Evolutionary conservation across 1,140 invertebrate species (phyloP), one percentile per base, ranked within the genome.

Genomic region (Drosophila virilis): DNA sequence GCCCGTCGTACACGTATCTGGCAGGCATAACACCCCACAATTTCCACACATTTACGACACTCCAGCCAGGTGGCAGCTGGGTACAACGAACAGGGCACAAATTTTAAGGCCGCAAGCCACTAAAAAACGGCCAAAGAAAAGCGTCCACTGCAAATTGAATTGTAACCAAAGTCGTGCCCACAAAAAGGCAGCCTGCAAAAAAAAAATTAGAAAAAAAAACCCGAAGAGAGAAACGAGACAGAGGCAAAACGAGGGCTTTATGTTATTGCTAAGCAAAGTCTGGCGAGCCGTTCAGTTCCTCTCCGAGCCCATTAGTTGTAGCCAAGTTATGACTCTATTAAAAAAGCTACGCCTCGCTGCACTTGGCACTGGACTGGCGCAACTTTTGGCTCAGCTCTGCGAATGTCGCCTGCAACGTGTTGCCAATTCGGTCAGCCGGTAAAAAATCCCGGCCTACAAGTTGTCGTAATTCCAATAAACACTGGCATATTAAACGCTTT

Each of bases 271-370:
- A 81, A 78, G 81, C 78, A 72, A 76, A 71, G 67, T 59, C 64
- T 59, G 78, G 40, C 54, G 42, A 72, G 81, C 65, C 46, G 33
- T 35, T 22, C 28, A 42, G 71, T 59, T 62, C 57, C 65, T 59
- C 69, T 67, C 37, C 70, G 58, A 55, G 67, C 70, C 82, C 83
- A 88, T 88, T 88, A 89, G 79, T 88, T 88, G 73, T 51, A 74
- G 81, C 79, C 83, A 89, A 88, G 83, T 88, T 88, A 88, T 88
- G 83, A 80, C 83, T 88, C 84, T 88, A 88, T 88, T 88, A 89
- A 83, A 88, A 88, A 83, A 68, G 79, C 72, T 68, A 88, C 79
- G 83, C 83, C 83, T 79, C 52, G 80, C 76, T 88, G 83, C 83
- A 88, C 80, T 88, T 83, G 82, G 78, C 82, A 73, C 69, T 71